Percentiles rank a stretch among this genome's conserved stretches.
Conservation (phyloP, 2,113 vertebrate genomes). For the Amphiprion ocellaris region DNA sequence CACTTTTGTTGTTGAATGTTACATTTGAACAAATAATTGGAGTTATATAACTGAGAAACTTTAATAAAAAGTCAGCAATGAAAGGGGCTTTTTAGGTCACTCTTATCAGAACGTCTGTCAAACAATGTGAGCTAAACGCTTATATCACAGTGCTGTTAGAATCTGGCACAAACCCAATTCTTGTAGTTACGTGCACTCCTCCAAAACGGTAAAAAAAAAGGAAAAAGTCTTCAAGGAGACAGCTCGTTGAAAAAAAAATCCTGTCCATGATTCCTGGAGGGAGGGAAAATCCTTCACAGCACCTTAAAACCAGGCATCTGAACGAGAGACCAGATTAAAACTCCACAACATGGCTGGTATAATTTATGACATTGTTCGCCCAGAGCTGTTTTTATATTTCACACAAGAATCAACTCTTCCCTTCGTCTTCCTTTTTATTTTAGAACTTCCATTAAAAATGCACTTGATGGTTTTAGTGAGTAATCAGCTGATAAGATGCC, state of each 20-base stretch:
- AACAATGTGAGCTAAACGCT: neutral
- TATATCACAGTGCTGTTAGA: neutral
- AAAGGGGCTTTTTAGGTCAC: neutral
- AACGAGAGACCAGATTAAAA: constrained; percentile 38
- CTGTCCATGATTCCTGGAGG: constrained; percentile 21
- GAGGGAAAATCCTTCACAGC: constrained; percentile 33
- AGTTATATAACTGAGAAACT: constrained; percentile 20
- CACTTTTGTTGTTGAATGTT: neutral
- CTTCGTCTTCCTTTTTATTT: neutral
- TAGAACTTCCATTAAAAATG: constrained; percentile 56
- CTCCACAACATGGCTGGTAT: constrained; percentile 32
- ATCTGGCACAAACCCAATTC: neutral
- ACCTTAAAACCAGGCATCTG: constrained; percentile 38
- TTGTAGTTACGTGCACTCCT: neutral
- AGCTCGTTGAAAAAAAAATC: constrained; percentile 18
- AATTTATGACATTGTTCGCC: constrained; percentile 54
- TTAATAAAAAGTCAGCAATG: neutral
- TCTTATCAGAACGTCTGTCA: constrained; percentile 5
- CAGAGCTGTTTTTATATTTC: constrained; percentile 52
- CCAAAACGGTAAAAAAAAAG: constrained; percentile 1
- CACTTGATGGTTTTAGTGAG: constrained; percentile 60
- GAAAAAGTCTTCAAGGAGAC: constrained; percentile 4
- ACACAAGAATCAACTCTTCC: constrained; percentile 33
- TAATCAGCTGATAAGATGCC: constrained; percentile 69
- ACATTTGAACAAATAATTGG: constrained; percentile 13